A percentile compares a stretch with the other conserved stretches of the same genome.
Evolutionary conservation across 2,797 vertebrate genomes (phyloP).

Genomic region (Eleutherodactylus coqui): DNA sequence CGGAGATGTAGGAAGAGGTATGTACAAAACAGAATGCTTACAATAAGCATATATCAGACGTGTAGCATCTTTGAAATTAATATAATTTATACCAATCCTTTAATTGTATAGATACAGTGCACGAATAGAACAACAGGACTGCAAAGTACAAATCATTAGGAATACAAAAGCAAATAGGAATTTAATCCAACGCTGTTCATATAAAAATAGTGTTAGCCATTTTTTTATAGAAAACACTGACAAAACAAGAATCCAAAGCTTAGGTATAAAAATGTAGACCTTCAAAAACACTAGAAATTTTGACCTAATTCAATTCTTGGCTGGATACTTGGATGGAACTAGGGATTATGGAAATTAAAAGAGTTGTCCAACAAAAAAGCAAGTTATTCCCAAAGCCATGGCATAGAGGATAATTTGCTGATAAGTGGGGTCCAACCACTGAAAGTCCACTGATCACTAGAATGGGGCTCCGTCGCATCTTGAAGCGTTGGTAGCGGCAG

Average conservation of each 20-base stretch:
- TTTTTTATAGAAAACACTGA: conserved; percentile 41
- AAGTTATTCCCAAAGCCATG: too few species aligned
- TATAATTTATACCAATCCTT: conserved; percentile 63
- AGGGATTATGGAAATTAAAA: neutral
- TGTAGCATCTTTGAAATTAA: conserved; percentile 64
- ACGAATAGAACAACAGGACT: conserved; percentile 37
- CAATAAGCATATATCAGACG: conserved; percentile 61
- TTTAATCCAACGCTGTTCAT: conserved; percentile 33
- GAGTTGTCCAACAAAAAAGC: too few species aligned
- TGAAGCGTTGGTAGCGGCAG: too few species aligned
- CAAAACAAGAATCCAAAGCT: conserved; percentile 20
- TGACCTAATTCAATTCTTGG: neutral
- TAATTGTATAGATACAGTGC: conserved; percentile 57
- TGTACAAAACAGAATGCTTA: conserved; percentile 60
- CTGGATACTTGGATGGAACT: neutral
- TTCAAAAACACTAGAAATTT: conserved; percentile 8
- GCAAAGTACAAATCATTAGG: conserved; percentile 34
- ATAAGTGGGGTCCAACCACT: too few species aligned
- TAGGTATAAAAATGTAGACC: conserved; percentile 25
- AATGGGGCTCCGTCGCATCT: too few species aligned
- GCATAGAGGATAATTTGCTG: too few species aligned
- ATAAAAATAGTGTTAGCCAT: conserved; percentile 48
- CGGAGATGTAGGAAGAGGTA: conserved; percentile 48
- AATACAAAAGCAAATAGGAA: neutral
- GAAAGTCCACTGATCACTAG: too few species aligned